Conservation (phyloP, 2,888 invertebrate species). For the Nomada lathburiana region DNA sequence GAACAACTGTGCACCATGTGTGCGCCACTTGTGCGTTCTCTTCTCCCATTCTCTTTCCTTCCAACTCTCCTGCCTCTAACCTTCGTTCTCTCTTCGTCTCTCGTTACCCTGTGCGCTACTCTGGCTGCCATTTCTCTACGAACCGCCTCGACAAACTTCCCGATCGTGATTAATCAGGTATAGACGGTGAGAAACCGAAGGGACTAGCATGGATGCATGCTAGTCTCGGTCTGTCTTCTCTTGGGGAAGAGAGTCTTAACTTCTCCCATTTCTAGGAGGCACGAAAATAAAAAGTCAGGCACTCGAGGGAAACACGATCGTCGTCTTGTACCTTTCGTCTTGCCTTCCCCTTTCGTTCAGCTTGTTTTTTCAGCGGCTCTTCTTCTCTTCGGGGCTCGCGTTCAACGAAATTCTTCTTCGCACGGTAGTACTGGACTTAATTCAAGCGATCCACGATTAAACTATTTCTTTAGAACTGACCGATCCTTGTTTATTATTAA, state of each 20-base stretch:
- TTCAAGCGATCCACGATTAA: too few relatives aligned
- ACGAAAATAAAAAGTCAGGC: slow-evolving; percentile 1
- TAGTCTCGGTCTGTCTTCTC: background rate
- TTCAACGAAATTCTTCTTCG: background rate
- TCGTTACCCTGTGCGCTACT: slow-evolving; percentile 7
- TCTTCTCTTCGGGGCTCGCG: background rate
- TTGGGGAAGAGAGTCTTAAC: background rate
- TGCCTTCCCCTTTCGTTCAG: background rate
- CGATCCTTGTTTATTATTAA: too few relatives aligned
- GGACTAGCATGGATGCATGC: slow-evolving; percentile 5
- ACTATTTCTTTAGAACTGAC: too few relatives aligned
- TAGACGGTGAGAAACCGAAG: slow-evolving; percentile 18
- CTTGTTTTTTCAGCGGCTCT: background rate
- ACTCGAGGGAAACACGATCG: slow-evolving; percentile 8
- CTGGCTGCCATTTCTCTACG: slow-evolving; percentile 42
- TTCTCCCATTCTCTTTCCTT: slow-evolving; percentile 65
- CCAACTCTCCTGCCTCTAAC: slow-evolving; percentile 34
- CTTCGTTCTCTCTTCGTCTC: slow-evolving; percentile 27
- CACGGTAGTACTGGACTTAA: too few relatives aligned
- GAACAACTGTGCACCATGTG: slow-evolving; percentile 84
- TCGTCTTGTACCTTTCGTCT: slow-evolving; percentile 18
- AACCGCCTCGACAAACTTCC: slow-evolving; percentile 28
- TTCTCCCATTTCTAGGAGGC: background rate
- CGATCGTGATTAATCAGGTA: slow-evolving; percentile 60
- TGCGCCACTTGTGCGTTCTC: slow-evolving; percentile 82